phyloP scores from a whole-genome alignment of 1,140 invertebrate genomes.

The Rhynchophorus ferrugineus region DNA sequence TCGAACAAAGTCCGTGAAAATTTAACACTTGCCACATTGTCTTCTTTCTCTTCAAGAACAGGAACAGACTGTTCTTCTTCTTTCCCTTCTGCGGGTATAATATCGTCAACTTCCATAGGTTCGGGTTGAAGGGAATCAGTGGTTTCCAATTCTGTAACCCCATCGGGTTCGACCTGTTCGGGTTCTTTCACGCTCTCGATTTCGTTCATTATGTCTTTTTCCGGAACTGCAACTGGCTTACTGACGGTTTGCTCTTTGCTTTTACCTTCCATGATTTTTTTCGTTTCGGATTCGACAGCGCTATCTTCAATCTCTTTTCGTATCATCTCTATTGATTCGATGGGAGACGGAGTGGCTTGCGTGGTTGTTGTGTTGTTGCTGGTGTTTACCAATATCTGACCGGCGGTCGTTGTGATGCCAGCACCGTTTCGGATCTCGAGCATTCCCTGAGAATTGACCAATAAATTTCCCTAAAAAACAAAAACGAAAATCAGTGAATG shows the following conservation, averaged over 20 bases:
- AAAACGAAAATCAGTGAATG: no score
- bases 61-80: no score
- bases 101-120: conserved; percentile 24
- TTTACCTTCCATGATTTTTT: conserved; percentile 5
- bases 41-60: no score
- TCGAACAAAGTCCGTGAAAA: no score
- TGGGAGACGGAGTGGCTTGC: conserved; percentile 23
- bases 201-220: not conserved
- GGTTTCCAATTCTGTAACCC: conserved; percentile 8
- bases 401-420: conserved; percentile 25
- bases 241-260: conserved; percentile 5
- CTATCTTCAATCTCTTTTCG: conserved; percentile 30
- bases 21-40: no score
- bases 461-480: conserved; percentile 41
- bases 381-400: conserved; percentile 25
- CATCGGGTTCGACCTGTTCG: not conserved
- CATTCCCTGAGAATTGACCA: conserved; percentile 47
- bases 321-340: conserved; percentile 41
- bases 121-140: conserved; percentile 13
- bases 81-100: no score
- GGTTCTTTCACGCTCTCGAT: not conserved
- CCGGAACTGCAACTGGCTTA: not conserved
- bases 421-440: conserved; percentile 39
- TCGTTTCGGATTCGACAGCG: conserved; percentile 8
- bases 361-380: conserved; percentile 13